These are phyloP conservation scores for Araneus ventricosus DNA, from an alignment of 1,140 invertebrate genomes.

Conservation along the genomic window DNA sequence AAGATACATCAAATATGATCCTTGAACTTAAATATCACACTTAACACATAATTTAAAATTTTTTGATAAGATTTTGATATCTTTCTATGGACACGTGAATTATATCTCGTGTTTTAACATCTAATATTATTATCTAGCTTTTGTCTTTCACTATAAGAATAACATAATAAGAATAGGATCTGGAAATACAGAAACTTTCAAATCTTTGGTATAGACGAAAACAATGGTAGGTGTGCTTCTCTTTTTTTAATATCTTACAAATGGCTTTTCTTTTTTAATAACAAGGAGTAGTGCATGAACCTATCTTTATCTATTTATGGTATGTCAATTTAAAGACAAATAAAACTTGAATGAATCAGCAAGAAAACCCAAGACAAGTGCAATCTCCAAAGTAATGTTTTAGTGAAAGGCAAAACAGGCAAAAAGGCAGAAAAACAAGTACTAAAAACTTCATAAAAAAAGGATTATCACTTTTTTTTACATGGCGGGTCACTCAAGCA, in stretches of 20 bases:
- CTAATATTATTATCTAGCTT: not conserved
- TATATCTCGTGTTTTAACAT: not conserved
- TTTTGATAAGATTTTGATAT: not conserved
- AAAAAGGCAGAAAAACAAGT: too few species aligned
- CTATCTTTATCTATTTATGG: not conserved
- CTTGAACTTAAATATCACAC: not conserved
- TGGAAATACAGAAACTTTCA: not conserved
- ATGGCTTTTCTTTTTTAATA: not conserved
- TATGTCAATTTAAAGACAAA: not conserved
- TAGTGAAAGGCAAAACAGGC: too few species aligned
- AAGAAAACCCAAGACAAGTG: too few species aligned
- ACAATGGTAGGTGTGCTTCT: conserved; percentile 5
- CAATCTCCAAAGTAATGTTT: too few species aligned
- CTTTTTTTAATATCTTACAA: not conserved
- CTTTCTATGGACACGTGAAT: not conserved
- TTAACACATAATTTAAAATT: not conserved
- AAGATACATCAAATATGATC: not conserved
- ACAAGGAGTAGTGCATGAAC: not conserved
- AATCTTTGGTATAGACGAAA: not conserved
- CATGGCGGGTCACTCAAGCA: too few species aligned
- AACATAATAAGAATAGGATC: not conserved
- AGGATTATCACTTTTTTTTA: too few species aligned
- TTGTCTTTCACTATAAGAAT: not conserved
- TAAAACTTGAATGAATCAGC: too few species aligned
- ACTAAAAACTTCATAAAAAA: too few species aligned